Percentiles rank a stretch among this genome's conserved stretches.
phyloP scores from a whole-genome alignment of 2,797 vertebrate species.

The Varecia variegata region DNA sequence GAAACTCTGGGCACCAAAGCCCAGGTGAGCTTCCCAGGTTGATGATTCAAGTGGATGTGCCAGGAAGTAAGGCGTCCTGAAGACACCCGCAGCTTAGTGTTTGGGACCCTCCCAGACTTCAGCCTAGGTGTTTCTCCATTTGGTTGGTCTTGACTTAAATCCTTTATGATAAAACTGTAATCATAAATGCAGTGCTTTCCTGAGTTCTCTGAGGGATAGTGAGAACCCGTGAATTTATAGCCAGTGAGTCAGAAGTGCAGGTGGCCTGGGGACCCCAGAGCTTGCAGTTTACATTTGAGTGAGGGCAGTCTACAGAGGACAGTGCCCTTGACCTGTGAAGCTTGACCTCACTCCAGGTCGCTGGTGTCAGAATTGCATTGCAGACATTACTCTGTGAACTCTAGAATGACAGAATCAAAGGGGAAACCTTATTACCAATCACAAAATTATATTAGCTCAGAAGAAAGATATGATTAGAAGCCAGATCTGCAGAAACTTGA shows the following conservation, averaged over 20 bases:
- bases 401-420: neutral
- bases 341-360: neutral
- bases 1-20: neutral
- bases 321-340: neutral
- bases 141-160: neutral
- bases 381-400: neutral
- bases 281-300: neutral
- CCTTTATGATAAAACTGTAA: neutral
- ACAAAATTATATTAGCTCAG: neutral
- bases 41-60: neutral
- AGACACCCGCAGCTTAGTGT: neutral
- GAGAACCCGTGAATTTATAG: neutral
- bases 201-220: neutral
- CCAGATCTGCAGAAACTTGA: constrained; percentile 6
- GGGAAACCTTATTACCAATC: neutral
- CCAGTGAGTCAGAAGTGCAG: neutral
- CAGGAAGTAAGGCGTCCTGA: neutral
- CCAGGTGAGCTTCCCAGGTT: neutral
- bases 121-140: neutral
- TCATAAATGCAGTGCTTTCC: neutral
- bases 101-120: neutral
- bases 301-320: neutral
- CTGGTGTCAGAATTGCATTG: neutral
- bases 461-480: neutral
- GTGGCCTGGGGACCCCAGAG: neutral